Evolutionary conservation across 2,113 vertebrate species (phyloP), one percentile per base, ranked within the genome.

Genomic region (Garra rufa): DNA sequence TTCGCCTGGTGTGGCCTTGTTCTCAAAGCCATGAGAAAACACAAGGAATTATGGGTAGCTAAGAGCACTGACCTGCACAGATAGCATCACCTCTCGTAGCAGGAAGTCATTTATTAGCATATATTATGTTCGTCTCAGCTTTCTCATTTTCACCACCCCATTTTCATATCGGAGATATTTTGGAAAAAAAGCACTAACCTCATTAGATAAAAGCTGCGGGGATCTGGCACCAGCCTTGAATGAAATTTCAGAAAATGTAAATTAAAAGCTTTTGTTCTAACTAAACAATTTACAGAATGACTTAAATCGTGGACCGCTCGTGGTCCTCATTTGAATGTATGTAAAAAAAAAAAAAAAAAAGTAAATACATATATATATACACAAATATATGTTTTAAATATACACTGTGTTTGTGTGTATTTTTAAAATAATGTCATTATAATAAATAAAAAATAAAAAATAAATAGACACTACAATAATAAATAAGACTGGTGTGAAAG

Each of bases 21-120:
- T 81, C 57, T 41, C 26, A 83, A 83, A 46, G 73, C 48, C 34
- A 34, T 57, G 63, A 76, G 78, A 82, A 86, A 86, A 70, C 71
- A 83, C 48, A 44, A 21, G 67, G 48, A 17, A 82, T 65, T 61
- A 77, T 75, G 43, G 69, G 52, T 34, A 61, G 30, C 61, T 55
- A 6, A 59, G 28, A 73, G 26, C 4, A 17, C 14, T 28, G 13
- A 46, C 48, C 65, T 48, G 38, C 24, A 61, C 19, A 9, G 38
- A 74, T 63, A 24, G 24, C 30, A 6, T 74, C 19, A 38, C 69
- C 28, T 79, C 15, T 70, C 24, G 7, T 44, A 6, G 44, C 11
- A 46, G 55, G 84, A 74, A 30, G 30, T 46, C 13, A 48, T 85
- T 6, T 61, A 61, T 78, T 59, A 26, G 28, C 38, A 57, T 78